A percentile compares a stretch with the other conserved stretches of the same genome.
Conservation (phyloP, 2,888 invertebrate species). For the Clunio marinus region DNA sequence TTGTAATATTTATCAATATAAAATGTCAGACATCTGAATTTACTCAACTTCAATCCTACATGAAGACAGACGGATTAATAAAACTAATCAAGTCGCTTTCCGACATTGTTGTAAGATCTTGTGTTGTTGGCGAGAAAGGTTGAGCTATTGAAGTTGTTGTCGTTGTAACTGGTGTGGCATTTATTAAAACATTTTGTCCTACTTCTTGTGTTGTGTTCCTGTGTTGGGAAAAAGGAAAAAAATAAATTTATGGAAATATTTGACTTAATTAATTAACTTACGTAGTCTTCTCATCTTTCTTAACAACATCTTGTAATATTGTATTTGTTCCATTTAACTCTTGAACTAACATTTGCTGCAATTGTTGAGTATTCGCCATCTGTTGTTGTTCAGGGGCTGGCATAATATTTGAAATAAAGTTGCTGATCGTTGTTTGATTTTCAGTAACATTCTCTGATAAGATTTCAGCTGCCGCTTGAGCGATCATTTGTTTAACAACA, state of each 20-base stretch:
- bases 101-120: slow-evolving; percentile 76
- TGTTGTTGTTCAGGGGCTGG: slow-evolving; percentile 33
- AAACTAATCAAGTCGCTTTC: slow-evolving; percentile 84
- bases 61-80: slow-evolving; percentile 62
- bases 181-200: slow-evolving; percentile 41
- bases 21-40: background rate
- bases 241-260: background rate
- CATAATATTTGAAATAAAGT: slow-evolving; percentile 52
- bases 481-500: slow-evolving; percentile 69
- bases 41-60: background rate
- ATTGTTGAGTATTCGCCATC: slow-evolving; percentile 23
- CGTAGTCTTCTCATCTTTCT: slow-evolving; percentile 18
- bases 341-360: slow-evolving; percentile 31
- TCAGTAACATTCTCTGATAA: slow-evolving; percentile 50
- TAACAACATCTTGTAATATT: background rate
- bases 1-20: background rate
- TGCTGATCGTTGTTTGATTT: slow-evolving; percentile 59
- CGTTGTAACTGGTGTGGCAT: slow-evolving; percentile 42
- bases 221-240: background rate
- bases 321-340: slow-evolving; percentile 7
- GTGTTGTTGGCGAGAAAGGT: slow-evolving; percentile 48
- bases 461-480: slow-evolving; percentile 69
- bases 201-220: slow-evolving; percentile 40
- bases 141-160: slow-evolving; percentile 42
- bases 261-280: background rate